Percentiles rank a stretch among this genome's conserved stretches.
Conservation (phyloP, 2,888 invertebrate species). For the Zaprionus lineosus region DNA sequence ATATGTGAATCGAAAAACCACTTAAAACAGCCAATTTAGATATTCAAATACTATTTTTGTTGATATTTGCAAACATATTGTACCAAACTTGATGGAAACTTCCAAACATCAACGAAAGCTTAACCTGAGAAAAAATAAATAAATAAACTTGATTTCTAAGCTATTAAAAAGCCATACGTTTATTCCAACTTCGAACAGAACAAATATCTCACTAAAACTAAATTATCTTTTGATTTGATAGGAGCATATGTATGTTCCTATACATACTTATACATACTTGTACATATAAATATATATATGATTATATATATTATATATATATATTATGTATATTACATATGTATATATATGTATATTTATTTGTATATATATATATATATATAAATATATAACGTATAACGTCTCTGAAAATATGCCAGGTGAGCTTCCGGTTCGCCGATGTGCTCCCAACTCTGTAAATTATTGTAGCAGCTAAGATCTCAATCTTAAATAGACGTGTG, state of each 20-base stretch:
- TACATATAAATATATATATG: no score
- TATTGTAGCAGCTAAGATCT: conserved; percentile 38
- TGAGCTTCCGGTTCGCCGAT: no score
- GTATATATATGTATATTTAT: neutral
- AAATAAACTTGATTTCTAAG: conserved; percentile 49
- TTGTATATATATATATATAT: neutral
- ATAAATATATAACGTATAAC: conserved; percentile 11
- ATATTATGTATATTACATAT: neutral
- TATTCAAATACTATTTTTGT: no score
- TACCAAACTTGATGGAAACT: neutral
- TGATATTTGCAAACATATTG: conserved; percentile 18
- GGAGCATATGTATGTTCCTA: conserved; percentile 5
- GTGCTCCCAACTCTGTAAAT: conserved; percentile 54
- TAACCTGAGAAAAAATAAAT: conserved; percentile 15
- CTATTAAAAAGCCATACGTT: conserved; percentile 39
- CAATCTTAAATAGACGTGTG: conserved; percentile 52
- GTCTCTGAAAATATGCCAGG: conserved; percentile 16
- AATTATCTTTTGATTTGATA: conserved; percentile 16
- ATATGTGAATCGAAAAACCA: no score
- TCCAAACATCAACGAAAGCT: conserved; percentile 20
- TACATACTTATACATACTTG: no score
- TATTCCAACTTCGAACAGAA: conserved; percentile 9
- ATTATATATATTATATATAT: conserved; percentile 8
- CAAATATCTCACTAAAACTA: neutral
- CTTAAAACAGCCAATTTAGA: no score